These are phyloP conservation scores for Pocillopora meandrina DNA, from an alignment of 92 coral and sea anemone genomes.

Conservation along the genomic window DNA sequence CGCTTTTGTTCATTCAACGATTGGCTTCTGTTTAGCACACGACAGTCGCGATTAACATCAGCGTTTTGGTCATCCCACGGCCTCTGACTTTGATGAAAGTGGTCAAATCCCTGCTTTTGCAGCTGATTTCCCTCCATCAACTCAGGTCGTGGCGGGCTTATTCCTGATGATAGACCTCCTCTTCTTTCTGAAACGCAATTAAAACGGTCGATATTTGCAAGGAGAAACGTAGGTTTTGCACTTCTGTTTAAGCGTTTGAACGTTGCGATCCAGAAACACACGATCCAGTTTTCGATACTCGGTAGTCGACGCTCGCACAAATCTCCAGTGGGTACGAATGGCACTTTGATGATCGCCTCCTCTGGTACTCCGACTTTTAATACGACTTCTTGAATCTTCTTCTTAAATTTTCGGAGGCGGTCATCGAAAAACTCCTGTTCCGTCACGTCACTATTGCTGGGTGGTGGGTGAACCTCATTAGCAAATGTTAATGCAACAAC, in stretches of 20 bases:
- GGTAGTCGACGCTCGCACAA: constrained; percentile 34
- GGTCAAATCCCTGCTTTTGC: constrained; percentile 10
- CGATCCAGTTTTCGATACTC: constrained; percentile 36
- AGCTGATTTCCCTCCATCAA: background rate
- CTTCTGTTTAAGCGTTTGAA: constrained; percentile 33
- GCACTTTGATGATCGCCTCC: constrained; percentile 11
- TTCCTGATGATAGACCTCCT: background rate
- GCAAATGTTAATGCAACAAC: constrained; percentile 58
- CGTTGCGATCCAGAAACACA: constrained; percentile 46
- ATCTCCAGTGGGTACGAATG: constrained; percentile 54
- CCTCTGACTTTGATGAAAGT: background rate
- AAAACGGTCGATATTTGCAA: constrained; percentile 28
- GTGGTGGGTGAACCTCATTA: constrained; percentile 32
- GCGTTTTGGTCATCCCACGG: background rate
- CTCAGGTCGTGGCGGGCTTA: background rate
- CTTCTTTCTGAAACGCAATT: constrained; percentile 1
- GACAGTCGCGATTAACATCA: background rate
- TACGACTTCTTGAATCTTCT: constrained; percentile 17
- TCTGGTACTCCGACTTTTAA: constrained; percentile 10
- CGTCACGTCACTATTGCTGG: background rate
- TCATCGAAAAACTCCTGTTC: constrained; percentile 10
- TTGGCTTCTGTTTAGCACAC: background rate
- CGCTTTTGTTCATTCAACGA: constrained; percentile 1
- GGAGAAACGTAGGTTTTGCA: constrained; percentile 22
- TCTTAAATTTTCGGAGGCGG: constrained; percentile 29